Evolutionary conservation across 2,113 vertebrate genomes (phyloP), one percentile per base, ranked within the genome.

Genomic region (Lycaon pictus): DNA sequence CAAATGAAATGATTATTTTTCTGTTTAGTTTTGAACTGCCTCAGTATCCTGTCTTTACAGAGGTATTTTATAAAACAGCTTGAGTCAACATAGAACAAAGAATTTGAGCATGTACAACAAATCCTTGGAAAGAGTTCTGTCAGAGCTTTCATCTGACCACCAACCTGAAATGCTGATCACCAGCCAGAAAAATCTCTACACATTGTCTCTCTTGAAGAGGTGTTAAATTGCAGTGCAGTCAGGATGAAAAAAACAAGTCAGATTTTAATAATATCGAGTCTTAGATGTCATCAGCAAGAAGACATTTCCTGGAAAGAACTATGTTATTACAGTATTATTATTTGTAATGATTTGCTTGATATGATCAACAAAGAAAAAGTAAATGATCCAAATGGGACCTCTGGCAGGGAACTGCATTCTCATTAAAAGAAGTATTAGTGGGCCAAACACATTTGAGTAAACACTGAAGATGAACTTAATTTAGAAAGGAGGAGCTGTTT

Each of bases 331-430:
- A 96, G 85, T 69, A 96, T 96, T 96, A 86, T 97, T 97, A 95
- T 98, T 98, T 90, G 88, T 65, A 76, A 81, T 93, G 88, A 82
- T 87, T 95, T 98, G 67, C 95, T 97, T 96, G 97, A 97, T 96
- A 72, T 0, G 90, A 94, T 93, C 27, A 81, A 56, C 94, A 88
- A 98, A 98, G 89, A 95, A 65, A 93, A 93, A 97, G 43, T 94
- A 88, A 97, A 97, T 92, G 48, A 95, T 94, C 93, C 96, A 98
- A 98, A 98, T 94, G 93, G 89, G 88, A 86, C 90, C 94, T 87
- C 67, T 96, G 98, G 80, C n/a, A 93, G 67, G 88, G 63, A 97
- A 23, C 7, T 87, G 79, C 37, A 67, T 37, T 89, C 81, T 93
- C 84, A 90, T 97, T 87, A 96, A 43, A 79, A 1, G 10, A 94